phyloP scores from a whole-genome alignment of 2,888 invertebrate genomes.

The Papilio demoleus region DNA sequence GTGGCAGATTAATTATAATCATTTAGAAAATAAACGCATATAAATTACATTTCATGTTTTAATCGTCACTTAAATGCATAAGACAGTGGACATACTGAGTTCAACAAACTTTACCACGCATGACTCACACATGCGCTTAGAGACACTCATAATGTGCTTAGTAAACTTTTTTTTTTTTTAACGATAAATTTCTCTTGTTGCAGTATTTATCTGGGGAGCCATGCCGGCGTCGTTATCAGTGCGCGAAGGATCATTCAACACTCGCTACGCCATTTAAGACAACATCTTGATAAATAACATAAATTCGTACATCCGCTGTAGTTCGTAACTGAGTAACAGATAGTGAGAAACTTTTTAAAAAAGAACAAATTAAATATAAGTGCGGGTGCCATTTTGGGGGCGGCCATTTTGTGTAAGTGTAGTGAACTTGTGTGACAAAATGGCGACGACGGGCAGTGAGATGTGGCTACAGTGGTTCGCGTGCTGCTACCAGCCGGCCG shows the following conservation, averaged over 20 bases:
- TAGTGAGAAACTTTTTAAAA: not conserved
- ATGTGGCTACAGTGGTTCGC: slow-evolving; percentile 97
- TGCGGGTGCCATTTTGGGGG: slow-evolving; percentile 37
- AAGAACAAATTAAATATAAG: not conserved
- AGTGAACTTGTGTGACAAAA: slow-evolving; percentile 57
- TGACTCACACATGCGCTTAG: no score
- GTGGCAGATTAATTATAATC: not conserved
- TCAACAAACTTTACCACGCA: no score
- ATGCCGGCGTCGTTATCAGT: slow-evolving; percentile 72
- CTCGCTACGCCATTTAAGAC: slow-evolving; percentile 41
- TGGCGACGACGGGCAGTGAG: slow-evolving; percentile 90
- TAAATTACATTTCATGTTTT: no score
- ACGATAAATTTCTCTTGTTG: slow-evolving; percentile 59
- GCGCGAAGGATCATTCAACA: slow-evolving; percentile 57
- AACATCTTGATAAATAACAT: slow-evolving; percentile 32
- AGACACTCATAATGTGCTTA: no score
- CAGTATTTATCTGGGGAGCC: slow-evolving; percentile 71
- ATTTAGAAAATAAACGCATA: slow-evolving; percentile 8
- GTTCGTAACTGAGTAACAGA: not conserved
- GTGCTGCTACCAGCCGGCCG: slow-evolving; percentile 93
- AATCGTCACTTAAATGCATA: no score
- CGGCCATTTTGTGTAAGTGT: slow-evolving; percentile 31
- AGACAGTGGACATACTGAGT: no score
- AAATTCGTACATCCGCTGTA: not conserved
- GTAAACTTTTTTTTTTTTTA: no score